phyloP scores from a whole-genome alignment of 2,888 invertebrate species.

The Darwinula stevensoni region DNA sequence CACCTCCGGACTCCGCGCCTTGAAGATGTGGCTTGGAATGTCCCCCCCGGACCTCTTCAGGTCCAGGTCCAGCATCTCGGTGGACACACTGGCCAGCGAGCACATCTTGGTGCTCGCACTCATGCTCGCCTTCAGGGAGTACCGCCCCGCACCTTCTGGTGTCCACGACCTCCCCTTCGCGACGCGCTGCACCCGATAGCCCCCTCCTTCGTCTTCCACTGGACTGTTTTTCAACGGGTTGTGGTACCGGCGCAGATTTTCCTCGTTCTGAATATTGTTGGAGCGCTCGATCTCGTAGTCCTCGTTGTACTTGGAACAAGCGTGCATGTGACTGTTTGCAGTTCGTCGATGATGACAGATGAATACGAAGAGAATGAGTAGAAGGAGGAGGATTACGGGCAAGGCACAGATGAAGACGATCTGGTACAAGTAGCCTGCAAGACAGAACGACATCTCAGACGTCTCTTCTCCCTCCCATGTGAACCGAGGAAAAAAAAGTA shows the following conservation, averaged over 20 bases:
- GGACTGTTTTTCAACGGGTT: slow-evolving; percentile 39
- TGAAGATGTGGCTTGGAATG: slow-evolving; percentile 25
- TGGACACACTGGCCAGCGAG: slow-evolving; percentile 13
- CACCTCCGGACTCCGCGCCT: slow-evolving; percentile 55
- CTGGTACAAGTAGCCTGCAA: slow-evolving; percentile 12
- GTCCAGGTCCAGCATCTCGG: slow-evolving; percentile 26
- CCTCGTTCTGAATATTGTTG: no score
- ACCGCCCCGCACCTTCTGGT: slow-evolving; percentile 11
- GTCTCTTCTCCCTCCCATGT: neutral
- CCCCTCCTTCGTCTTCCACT: slow-evolving; percentile 16
- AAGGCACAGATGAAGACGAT: slow-evolving; percentile 10
- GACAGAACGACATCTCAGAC: no score
- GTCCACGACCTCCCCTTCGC: slow-evolving; percentile 13
- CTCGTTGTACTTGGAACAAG: no score
- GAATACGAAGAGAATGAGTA: no score
- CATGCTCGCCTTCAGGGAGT: slow-evolving; percentile 7
- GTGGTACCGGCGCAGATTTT: slow-evolving; percentile 44
- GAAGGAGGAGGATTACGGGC: no score
- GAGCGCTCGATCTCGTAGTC: no score
- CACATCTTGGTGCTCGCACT: slow-evolving; percentile 12
- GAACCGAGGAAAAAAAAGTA: neutral
- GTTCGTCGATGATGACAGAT: no score
- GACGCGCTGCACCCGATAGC: no score
- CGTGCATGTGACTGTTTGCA: slow-evolving; percentile 82
- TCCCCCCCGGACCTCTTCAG: slow-evolving; percentile 10